Conservation (phyloP, 2,113 vertebrate genomes). For the Perca fluviatilis region DNA sequence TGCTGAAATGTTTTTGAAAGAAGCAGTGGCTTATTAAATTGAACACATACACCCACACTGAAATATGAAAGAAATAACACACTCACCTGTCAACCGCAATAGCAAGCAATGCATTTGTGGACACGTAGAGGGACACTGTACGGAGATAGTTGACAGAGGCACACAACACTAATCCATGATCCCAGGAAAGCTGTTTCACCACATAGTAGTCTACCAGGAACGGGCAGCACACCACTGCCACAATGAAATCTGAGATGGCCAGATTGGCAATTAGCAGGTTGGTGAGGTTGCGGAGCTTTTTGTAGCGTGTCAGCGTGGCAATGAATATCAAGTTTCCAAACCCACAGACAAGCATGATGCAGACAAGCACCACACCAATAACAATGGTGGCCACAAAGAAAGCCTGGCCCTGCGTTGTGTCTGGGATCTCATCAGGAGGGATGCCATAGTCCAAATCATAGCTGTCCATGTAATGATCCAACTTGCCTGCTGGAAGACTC, state of each 20-base stretch:
- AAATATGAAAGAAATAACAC: neutral
- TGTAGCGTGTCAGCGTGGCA: constrained; percentile 90
- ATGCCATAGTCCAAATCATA: constrained; percentile 90
- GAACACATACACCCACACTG: neutral
- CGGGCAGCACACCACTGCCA: constrained; percentile 96
- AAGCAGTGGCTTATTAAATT: neutral
- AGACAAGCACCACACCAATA: constrained; percentile 90
- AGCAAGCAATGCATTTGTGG: constrained; percentile 95
- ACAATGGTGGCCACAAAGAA: constrained; percentile 94
- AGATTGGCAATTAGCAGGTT: constrained; percentile 97
- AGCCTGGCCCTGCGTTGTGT: constrained; percentile 91
- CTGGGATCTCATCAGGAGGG: constrained; percentile 88
- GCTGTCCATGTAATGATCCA: constrained; percentile 83
- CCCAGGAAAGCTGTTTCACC: constrained; percentile 94
- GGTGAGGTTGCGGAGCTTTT: constrained; percentile 95
- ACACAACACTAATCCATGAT: constrained; percentile 92
- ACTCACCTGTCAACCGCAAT: constrained; percentile 95
- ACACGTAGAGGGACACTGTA: constrained; percentile 95
- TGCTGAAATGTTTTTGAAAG: neutral
- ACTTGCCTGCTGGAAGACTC: constrained; percentile 63
- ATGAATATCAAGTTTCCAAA: constrained; percentile 93
- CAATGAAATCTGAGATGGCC: constrained; percentile 96
- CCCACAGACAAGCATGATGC: constrained; percentile 96
- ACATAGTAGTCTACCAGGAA: constrained; percentile 99
- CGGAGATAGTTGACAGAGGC: constrained; percentile 94